Evolutionary conservation across 37 sponge, comb jelly and placozoan genomes (phyloP).

Genomic region (Halisarca cf. caerulea): DNA sequence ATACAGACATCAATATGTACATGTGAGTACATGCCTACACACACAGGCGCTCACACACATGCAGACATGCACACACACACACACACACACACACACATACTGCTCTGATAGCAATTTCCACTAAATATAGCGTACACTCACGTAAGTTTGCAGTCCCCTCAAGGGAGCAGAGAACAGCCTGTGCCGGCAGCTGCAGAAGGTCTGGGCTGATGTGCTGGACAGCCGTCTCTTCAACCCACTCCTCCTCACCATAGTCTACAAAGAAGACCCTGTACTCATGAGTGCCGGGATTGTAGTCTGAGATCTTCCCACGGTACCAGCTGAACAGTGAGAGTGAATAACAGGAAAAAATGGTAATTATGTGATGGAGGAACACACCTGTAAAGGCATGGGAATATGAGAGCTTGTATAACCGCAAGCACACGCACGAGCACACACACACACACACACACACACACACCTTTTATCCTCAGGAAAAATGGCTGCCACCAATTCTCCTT

Average conservation of each 20-base stretch:
- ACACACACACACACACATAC: not conserved
- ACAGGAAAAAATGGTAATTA: not conserved
- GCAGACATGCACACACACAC: not conserved
- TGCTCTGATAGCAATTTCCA: not conserved
- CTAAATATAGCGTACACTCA: not conserved
- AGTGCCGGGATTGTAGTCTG: slow-evolving; percentile 6
- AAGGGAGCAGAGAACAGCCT: not conserved
- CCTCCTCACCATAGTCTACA: slow-evolving; percentile 72
- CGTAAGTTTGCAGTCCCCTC: not conserved
- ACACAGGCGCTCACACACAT: not conserved
- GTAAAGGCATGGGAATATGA: too few relatives aligned
- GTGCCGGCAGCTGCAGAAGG: slow-evolving; percentile 15
- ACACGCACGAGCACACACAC: slow-evolving; percentile 18
- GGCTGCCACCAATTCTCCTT: slow-evolving; percentile 20
- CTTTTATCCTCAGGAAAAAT: not conserved
- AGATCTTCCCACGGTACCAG: slow-evolving; percentile 69
- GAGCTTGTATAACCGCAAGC: not conserved
- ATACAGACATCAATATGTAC: not conserved
- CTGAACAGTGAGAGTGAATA: not conserved
- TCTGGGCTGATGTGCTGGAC: slow-evolving; percentile 22
- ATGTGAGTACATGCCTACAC: not conserved
- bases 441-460: slow-evolving; percentile 8
- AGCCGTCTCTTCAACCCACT: slow-evolving; percentile 51
- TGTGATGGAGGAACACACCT: not conserved
- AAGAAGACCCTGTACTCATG: slow-evolving; percentile 49